A percentile compares a stretch with the other conserved stretches of the same genome.
phyloP scores from a whole-genome alignment of 2,888 invertebrate genomes.

The Rhopalosiphum nymphaeae region DNA sequence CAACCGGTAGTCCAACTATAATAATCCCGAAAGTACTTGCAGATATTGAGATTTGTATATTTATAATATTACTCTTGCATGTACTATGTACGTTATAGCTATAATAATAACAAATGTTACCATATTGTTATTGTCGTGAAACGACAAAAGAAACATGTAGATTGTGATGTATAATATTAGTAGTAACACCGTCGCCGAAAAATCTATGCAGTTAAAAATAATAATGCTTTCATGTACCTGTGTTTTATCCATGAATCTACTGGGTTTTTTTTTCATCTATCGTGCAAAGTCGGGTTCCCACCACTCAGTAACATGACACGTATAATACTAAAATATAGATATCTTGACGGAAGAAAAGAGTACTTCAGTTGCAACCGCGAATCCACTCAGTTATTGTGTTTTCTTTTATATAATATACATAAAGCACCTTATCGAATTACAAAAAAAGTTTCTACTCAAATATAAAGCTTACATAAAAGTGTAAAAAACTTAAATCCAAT shows the following conservation, averaged over 20 bases:
- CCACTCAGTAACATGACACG: background rate
- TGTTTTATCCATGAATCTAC: background rate
- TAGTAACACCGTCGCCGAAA: background rate
- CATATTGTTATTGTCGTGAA: background rate
- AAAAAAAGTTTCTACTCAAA: background rate
- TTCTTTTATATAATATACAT: background rate
- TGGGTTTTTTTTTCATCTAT: background rate
- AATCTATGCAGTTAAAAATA: background rate
- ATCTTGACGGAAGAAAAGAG: background rate
- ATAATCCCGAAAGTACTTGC: background rate
- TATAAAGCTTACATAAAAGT: background rate
- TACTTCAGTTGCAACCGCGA: background rate
- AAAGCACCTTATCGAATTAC: background rate
- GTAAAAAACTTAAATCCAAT: background rate
- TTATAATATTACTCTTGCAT: background rate
- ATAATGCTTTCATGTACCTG: background rate
- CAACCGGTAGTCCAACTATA: background rate
- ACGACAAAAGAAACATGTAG: background rate
- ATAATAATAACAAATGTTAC: too few species aligned
- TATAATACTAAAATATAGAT: background rate
- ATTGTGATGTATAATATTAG: background rate
- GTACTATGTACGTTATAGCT: background rate
- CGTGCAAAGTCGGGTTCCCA: background rate
- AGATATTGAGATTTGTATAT: background rate
- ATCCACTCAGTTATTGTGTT: background rate